Base-by-base conservation (phyloP, 1,140 invertebrate genomes). In the Lasioglossum albipes region DNA sequence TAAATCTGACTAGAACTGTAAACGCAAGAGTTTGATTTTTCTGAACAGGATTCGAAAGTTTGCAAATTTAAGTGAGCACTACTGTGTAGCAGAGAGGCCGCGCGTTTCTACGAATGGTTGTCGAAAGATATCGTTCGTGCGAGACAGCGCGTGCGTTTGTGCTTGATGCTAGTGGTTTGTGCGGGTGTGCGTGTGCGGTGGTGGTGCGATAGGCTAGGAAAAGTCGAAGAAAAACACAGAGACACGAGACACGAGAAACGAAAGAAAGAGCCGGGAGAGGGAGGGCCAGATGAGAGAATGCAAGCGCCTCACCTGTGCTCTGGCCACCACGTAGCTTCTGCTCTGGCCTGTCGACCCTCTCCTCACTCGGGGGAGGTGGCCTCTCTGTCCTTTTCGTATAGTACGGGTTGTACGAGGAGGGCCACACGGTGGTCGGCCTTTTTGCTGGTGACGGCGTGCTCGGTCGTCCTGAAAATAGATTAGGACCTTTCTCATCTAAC, bases 401-500 rank as follows among this genome's bases (percentile, higher is more conserved):
- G 87, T 90, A 89, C 67, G 90, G 89, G 83, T 89, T 89, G 90
- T 93, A 89, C 69, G 88, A 84, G 70, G 89, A 87, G 59, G 92
- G 90, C 92, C 91, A 92, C 59, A 90, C 81, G 61, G 92, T 93
- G 75, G 92, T 92, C 72, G 85, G 88, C 81, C 89, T 90, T 89
- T 87, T 89, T 81, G 86, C 79, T 84, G 90, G 92, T 73, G 87
- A 82, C 76, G 89, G 85, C 65, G 90, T 93, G 82, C 89, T 89
- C 85, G 91, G 89, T 86, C 87, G 91, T 79, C 91, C 92, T 93
- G 92, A 84, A 93, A 92, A 88, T 89, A 92, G 82, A 92, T 89
- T 87, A 92, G 90, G 89, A 90, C 89, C 89, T 81, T 87, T 86
- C 87, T 91, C 90, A 91, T 91, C 90, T 88, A 91, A 82, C 82